phyloP scores from a whole-genome alignment of 2,888 invertebrate genomes.

The Rhamphomyia laevipes region DNA sequence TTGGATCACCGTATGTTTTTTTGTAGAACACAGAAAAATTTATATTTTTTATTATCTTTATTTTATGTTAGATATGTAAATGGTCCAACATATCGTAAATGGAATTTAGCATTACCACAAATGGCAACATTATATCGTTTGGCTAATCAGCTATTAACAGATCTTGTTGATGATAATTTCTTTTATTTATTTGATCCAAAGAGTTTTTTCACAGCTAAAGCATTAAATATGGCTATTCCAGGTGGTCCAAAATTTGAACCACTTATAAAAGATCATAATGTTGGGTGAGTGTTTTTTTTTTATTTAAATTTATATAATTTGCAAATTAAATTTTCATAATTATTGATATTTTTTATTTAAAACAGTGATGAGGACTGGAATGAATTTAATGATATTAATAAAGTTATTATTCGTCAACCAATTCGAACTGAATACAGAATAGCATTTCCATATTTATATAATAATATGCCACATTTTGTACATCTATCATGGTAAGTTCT shows the following conservation, averaged over 20 bases:
- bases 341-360: neutral
- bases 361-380: slow-evolving; percentile 99
- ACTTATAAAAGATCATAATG: slow-evolving; percentile 92
- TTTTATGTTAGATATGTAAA: slow-evolving; percentile 62
- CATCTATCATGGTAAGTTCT: slow-evolving; percentile 88
- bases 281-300: slow-evolving; percentile 51
- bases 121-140: slow-evolving; percentile 96
- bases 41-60: slow-evolving; percentile 5
- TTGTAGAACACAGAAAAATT: neutral
- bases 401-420: slow-evolving; percentile 97
- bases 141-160: slow-evolving; percentile 94
- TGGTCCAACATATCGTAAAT: slow-evolving; percentile 91
- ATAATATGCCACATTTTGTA: slow-evolving; percentile 97
- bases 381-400: slow-evolving; percentile 99
- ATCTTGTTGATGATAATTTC: slow-evolving; percentile 96
- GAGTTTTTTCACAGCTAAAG: slow-evolving; percentile 99
- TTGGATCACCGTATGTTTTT: slow-evolving; percentile 64
- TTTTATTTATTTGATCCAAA: slow-evolving; percentile 99
- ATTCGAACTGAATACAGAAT: slow-evolving; percentile 98
- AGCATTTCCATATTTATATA: slow-evolving; percentile 98
- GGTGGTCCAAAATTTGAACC: slow-evolving; percentile 99
- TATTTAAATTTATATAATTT: too few species aligned
- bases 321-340: neutral
- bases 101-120: slow-evolving; percentile 92
- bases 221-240: slow-evolving; percentile 98